A percentile compares a stretch with the other conserved stretches of the same genome.
Evolutionary conservation across 2,113 vertebrate genomes (phyloP).

Genomic region (Porphyrio hochstetteri): DNA sequence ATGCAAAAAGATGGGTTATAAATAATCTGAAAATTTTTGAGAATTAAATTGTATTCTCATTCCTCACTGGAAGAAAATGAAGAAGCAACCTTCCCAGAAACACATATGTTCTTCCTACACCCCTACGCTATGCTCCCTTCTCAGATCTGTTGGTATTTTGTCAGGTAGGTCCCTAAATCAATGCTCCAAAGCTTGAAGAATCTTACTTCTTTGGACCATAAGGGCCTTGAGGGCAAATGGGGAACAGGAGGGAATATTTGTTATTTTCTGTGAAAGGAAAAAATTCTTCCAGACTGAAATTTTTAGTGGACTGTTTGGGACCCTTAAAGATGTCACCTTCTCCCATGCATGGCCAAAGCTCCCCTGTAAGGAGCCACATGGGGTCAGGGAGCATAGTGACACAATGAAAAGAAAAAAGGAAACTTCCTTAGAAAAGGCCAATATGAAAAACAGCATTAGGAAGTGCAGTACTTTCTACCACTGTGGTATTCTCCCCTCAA

Average conservation of each 20-base stretch:
- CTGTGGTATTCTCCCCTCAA: not conserved
- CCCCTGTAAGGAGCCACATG: accelerated
- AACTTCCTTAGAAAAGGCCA: not conserved
- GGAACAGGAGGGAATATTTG: not conserved
- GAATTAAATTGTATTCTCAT: not conserved
- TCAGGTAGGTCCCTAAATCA: not conserved
- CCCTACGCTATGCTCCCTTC: not conserved
- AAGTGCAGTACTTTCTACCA: not conserved
- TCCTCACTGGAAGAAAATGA: not conserved
- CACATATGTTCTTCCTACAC: not conserved
- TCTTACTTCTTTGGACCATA: not conserved
- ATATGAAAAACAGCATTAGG: not conserved
- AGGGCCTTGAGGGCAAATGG: not conserved
- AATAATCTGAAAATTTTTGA: not conserved
- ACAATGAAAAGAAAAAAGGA: not conserved
- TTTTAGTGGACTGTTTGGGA: not conserved
- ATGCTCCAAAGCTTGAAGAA: not conserved
- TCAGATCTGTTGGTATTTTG: not conserved
- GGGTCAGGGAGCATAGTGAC: not conserved
- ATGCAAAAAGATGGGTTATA: not conserved
- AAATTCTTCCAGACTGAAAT: not conserved
- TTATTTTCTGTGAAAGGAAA: not conserved
- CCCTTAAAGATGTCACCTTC: not conserved
- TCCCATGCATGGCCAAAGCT: accelerated
- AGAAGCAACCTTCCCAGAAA: not conserved